phyloP scores from a whole-genome alignment of 35 echinoderm and acorn worm genomes.

The Acanthaster planci region DNA sequence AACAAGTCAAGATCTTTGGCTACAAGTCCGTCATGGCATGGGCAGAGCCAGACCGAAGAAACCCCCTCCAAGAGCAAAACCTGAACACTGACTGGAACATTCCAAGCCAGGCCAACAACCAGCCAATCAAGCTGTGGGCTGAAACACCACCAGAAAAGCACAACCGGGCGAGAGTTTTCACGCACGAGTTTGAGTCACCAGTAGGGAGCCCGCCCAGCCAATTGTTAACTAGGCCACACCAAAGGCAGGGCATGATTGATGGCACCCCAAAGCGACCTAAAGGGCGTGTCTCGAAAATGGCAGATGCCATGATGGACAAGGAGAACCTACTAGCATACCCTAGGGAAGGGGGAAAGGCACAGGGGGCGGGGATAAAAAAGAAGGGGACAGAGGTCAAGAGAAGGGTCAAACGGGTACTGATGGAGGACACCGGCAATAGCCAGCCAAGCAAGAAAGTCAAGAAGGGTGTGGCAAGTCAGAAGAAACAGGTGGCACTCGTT shows the following conservation, averaged over 20 bases:
- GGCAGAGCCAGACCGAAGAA: slow-evolving; percentile 42
- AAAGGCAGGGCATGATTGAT: background rate
- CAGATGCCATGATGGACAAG: slow-evolving; percentile 22
- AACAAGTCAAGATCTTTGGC: background rate
- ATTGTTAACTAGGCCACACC: background rate
- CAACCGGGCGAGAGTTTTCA: background rate
- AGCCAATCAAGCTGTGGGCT: slow-evolving; percentile 42
- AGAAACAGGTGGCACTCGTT: slow-evolving; percentile 26
- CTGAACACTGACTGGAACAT: slow-evolving; percentile 9
- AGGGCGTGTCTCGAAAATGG: background rate
- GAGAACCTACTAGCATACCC: slow-evolving; percentile 15
- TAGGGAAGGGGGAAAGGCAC: background rate
- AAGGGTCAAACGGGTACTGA: slow-evolving; percentile 26
- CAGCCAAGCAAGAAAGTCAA: slow-evolving; percentile 46
- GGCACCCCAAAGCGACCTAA: slow-evolving; percentile 36
- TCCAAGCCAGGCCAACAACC: background rate
- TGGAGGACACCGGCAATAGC: background rate
- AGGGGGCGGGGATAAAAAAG: background rate
- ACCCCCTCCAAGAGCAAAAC: background rate
- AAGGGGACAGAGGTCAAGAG: slow-evolving; percentile 28
- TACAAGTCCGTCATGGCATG: slow-evolving; percentile 48
- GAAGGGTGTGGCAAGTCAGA: slow-evolving; percentile 38
- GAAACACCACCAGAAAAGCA: slow-evolving; percentile 31
- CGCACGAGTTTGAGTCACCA: background rate
- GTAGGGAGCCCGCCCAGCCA: background rate